Evolutionary conservation across 1,140 invertebrate species (phyloP).

Genomic region (Diprion similis): DNA sequence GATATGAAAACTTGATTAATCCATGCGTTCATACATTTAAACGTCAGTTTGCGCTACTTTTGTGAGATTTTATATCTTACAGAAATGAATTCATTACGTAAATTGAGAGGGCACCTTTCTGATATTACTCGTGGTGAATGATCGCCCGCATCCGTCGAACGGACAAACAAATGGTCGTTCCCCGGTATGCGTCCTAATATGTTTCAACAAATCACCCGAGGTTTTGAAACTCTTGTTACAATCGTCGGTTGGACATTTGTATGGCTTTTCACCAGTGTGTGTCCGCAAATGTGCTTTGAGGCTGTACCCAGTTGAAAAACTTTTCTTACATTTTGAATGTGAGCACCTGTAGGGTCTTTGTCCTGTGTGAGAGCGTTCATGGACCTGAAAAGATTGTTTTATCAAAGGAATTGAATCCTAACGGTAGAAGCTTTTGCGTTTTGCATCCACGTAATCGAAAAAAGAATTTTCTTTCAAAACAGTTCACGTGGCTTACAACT

Average conservation of each 20-base stretch:
- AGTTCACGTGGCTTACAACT: not conserved
- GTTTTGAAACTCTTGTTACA: conserved; percentile 74
- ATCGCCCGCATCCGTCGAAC: conserved; percentile 69
- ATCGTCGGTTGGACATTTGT: conserved; percentile 65
- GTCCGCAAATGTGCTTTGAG: conserved; percentile 73
- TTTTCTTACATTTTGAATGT: conserved; percentile 67
- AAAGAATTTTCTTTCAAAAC: not conserved
- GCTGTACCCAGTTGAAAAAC: conserved; percentile 74
- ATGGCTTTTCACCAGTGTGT: conserved; percentile 75
- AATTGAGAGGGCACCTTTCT: conserved; percentile 63
- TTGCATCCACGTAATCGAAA: no score
- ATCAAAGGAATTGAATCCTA: not conserved
- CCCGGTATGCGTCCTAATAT: conserved; percentile 74
- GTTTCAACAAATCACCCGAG: conserved; percentile 75
- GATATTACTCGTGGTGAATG: conserved; percentile 79
- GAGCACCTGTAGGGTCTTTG: conserved; percentile 69
- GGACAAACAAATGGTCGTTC: conserved; percentile 75
- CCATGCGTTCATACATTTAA: no score
- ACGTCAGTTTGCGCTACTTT: no score
- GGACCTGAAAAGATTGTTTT: conserved; percentile 62
- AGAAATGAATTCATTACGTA: not conserved
- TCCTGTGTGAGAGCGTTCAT: conserved; percentile 71
- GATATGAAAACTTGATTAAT: not conserved
- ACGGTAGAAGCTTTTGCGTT: no score
- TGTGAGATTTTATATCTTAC: no score